Evolutionary conservation across 2,888 invertebrate species (phyloP).

Genomic region (Netelia virgata): DNA sequence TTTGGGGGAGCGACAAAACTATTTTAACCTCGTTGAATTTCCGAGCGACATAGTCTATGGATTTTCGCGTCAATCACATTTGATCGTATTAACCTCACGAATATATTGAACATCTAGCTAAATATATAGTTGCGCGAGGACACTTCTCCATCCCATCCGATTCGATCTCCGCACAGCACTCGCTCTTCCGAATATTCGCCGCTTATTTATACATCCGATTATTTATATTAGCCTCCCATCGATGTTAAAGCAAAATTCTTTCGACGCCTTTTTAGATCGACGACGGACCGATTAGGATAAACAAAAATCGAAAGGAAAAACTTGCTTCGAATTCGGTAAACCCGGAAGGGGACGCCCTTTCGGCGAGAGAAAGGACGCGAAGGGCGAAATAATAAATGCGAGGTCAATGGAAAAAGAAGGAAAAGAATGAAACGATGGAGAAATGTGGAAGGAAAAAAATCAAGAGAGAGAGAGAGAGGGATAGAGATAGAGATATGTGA

Average conservation of each 20-base stretch:
- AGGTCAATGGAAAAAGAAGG: constrained; percentile 44
- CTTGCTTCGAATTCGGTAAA: constrained; percentile 19
- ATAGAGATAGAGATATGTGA: constrained; percentile 33
- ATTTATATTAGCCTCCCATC: constrained; percentile 29
- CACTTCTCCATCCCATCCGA: constrained; percentile 26
- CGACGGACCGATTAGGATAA: background rate
- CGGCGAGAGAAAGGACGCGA: constrained; percentile 24
- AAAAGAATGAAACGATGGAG: constrained; percentile 31
- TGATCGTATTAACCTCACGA: background rate
- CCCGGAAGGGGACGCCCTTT: constrained; percentile 7
- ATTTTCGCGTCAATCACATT: constrained; percentile 35
- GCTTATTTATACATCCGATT: background rate
- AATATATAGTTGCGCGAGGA: background rate
- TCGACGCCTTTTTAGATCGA: constrained; percentile 11
- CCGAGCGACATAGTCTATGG: background rate
- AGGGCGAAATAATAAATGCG: constrained; percentile 57
- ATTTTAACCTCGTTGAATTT: background rate
- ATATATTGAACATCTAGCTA: background rate
- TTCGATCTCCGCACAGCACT: constrained; percentile 21
- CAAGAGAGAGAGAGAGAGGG: constrained; percentile 40
- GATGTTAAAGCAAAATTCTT: constrained; percentile 24
- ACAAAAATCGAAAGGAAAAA: background rate
- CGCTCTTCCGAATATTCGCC: background rate
- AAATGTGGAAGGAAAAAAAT: constrained; percentile 12
- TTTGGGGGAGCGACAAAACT: background rate